Evolutionary conservation across 1,140 invertebrate species (phyloP).

Genomic region (Linepithema humile): DNA sequence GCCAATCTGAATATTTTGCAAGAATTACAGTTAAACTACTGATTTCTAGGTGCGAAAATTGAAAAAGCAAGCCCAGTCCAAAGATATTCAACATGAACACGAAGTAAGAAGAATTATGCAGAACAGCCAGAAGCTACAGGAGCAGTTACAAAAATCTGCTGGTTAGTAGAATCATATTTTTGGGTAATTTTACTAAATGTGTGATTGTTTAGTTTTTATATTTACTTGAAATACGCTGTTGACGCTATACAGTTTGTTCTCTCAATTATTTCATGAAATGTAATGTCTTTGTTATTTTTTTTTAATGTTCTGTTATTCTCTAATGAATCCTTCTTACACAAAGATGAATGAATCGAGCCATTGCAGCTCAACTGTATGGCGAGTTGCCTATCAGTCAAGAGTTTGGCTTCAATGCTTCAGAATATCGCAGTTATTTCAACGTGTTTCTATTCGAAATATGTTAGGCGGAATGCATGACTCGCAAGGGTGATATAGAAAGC

Average conservation of each 20-base stretch:
- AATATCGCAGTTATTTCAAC: too few relatives aligned
- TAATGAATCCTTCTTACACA: not conserved
- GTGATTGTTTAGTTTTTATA: not conserved
- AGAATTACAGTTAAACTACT: not conserved
- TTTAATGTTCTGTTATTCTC: too few relatives aligned
- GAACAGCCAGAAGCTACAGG: constrained; percentile 67
- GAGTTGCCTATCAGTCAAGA: not conserved
- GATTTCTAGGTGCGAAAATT: constrained; percentile 64
- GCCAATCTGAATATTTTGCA: not conserved
- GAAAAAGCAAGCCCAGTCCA: constrained; percentile 72
- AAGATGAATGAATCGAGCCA: not conserved
- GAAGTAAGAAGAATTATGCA: constrained; percentile 68
- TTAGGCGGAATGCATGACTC: too few relatives aligned
- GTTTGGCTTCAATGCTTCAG: too few relatives aligned
- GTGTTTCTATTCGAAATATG: too few relatives aligned
- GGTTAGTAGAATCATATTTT: constrained; percentile 50
- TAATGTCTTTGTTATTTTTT: not conserved
- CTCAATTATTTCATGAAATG: not conserved
- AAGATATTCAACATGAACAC: constrained; percentile 72
- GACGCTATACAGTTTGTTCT: not conserved
- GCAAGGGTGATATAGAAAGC: too few relatives aligned
- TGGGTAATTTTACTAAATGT: not conserved
- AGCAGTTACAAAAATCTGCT: constrained; percentile 70
- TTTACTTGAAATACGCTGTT: not conserved
- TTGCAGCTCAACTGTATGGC: not conserved